Conservation (phyloP, 2,113 vertebrate genomes). For the Psittacus erithacus region DNA sequence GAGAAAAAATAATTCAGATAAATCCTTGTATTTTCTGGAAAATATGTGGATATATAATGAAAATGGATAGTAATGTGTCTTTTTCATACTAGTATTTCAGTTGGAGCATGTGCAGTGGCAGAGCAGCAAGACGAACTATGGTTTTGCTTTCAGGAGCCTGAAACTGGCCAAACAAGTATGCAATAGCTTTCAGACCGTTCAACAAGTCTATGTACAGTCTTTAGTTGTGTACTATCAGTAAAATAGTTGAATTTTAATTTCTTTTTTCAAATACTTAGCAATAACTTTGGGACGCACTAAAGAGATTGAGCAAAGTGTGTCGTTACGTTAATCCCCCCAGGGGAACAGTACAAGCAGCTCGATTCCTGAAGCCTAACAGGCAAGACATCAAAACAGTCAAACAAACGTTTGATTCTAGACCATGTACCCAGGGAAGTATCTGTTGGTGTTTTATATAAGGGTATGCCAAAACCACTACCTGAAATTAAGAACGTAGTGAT, state of each 20-base stretch:
- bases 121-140: background rate
- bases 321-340: background rate
- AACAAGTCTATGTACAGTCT: background rate
- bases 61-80: background rate
- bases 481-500: background rate
- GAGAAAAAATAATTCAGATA: background rate
- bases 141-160: background rate
- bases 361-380: background rate
- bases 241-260: background rate
- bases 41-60: background rate
- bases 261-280: background rate
- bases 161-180: background rate
- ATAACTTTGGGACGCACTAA: background rate
- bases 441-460: background rate
- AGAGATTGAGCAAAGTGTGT: background rate
- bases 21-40: background rate
- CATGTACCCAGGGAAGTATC: background rate
- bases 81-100: background rate
- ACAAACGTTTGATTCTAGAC: background rate
- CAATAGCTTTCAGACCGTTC: background rate
- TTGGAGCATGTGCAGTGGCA: background rate
- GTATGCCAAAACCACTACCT: background rate
- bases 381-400: background rate
- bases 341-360: background rate
- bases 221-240: background rate